A percentile compares a stretch with the other conserved stretches of the same genome.
Evolutionary conservation across 1,140 invertebrate species (phyloP).

Genomic region (Aphidius ervi): DNA sequence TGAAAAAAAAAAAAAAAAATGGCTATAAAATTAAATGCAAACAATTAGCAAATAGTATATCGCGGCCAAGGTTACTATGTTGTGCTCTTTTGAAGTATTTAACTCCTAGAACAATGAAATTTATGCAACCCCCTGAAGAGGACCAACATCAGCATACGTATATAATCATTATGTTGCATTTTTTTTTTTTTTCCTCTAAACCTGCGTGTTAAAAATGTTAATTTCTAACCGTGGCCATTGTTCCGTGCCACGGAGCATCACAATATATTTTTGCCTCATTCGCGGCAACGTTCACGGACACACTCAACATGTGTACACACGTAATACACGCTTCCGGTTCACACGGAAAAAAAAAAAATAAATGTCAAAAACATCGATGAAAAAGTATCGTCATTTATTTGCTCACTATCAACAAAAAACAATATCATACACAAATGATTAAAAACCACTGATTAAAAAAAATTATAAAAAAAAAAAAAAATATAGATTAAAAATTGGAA

Average conservation of each 20-base stretch:
- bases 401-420: no score
- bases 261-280: constrained; percentile 13
- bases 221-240: constrained; percentile 32
- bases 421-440: neutral
- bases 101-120: constrained; percentile 40
- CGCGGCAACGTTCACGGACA: constrained; percentile 32
- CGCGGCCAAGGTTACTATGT: constrained; percentile 45
- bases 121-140: constrained; percentile 30
- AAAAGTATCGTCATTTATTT: no score
- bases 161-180: constrained; percentile 26
- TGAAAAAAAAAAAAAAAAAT: constrained; percentile 1
- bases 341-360: constrained; percentile 21
- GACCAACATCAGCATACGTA: constrained; percentile 5
- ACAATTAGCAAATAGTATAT: constrained; percentile 39
- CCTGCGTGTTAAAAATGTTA: constrained; percentile 33
- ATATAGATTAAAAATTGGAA: no score
- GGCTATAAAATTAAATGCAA: constrained; percentile 2
- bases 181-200: constrained; percentile 9
- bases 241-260: constrained; percentile 25
- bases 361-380: neutral
- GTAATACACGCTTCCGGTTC: constrained; percentile 34
- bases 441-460: neutral
- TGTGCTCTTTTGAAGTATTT: constrained; percentile 4
- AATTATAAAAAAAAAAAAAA: no score
- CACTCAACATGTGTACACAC: constrained; percentile 28